Percentiles rank a stretch among this genome's conserved stretches.
Evolutionary conservation across 2,113 vertebrate genomes (phyloP).

Genomic region (Myxocyprinus asiaticus): DNA sequence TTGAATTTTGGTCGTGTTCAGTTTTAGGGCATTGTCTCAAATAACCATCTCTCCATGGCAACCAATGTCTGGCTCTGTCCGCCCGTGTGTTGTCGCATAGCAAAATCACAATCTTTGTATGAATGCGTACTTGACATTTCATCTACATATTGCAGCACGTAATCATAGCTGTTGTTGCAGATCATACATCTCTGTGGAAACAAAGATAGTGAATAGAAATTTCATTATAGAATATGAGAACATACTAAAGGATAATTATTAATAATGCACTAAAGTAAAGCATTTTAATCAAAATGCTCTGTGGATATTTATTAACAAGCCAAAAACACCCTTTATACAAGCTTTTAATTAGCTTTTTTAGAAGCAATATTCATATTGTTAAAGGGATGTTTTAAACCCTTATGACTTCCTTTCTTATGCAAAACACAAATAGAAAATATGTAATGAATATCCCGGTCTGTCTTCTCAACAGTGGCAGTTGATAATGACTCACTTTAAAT

Average conservation of each 20-base stretch:
- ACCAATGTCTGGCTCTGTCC: conserved; percentile 1
- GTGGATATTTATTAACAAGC: no score
- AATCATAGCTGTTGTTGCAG: conserved; percentile 22
- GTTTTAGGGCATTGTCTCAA: conserved; percentile 14
- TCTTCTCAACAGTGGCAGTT: no score
- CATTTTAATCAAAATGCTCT: background rate
- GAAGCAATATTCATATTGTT: background rate
- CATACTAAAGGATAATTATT: conserved; percentile 1
- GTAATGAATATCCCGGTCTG: no score
- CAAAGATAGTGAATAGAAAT: conserved; percentile 15
- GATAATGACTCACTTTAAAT: no score
- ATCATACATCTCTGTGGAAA: conserved; percentile 24
- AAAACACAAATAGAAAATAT: no score
- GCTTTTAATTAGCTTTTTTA: no score
- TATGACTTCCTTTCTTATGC: no score
- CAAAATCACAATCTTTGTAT: conserved; percentile 9
- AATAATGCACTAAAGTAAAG: background rate
- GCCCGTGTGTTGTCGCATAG: background rate
- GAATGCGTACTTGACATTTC: conserved; percentile 28
- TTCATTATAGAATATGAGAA: conserved; percentile 7
- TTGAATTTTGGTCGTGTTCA: conserved; percentile 7
- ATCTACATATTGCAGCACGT: conserved; percentile 33
- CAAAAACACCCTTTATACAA: no score
- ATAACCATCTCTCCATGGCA: conserved; percentile 34
- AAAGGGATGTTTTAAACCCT: no score